Evolutionary conservation across 2,888 invertebrate species (phyloP), one percentile per base, ranked within the genome.

Genomic region (Drosophila nr. perissopoda): DNA sequence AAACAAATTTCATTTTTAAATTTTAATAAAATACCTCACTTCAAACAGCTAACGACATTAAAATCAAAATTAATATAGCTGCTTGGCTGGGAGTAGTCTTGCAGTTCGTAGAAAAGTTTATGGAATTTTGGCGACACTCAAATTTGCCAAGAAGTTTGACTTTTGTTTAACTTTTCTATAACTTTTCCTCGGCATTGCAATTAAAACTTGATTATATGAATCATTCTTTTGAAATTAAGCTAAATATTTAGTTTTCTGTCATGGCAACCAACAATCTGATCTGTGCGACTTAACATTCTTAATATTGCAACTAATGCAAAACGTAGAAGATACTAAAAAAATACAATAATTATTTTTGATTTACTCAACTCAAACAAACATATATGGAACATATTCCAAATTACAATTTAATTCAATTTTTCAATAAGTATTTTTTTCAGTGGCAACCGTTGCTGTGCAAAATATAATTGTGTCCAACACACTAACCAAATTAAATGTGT

Each of bases 121-220:
- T 49, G 5, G n/a, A 11, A 25, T 71, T 52, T 29, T 27, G n/a
- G 25, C 27, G 54, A 33, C 69, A 33, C 31, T 29, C 58, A 25
- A 42, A 25, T 64, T 62, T 40, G 8, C 31, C 21, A 45, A 40
- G 16, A 59, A 67, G 21, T 54, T 69, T 69, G 29, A 18, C 42
- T 18, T 18, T 53, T 34, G 11, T 18, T 57, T 27, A 63, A 67
- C 31, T 67, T 78, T 72, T 13, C n/a, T 18, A n/a, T 42, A 67
- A 61, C 52, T 73, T 61, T 67, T 67, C 36, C 38, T 57, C 38
- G 11, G 16, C 10, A 56, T 42, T 42, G 40, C 68, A 67, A 58
- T 68, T 68, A 42, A 73, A 73, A 58, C 27, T 45, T 38, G 48
- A 49, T 63, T 57, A 38, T 57, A 27, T 45, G 4, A 31, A 25